A percentile compares a stretch with the other conserved stretches of the same genome.
These are phyloP conservation scores for Chloroceryle aenea DNA, from an alignment of 2,113 vertebrate species.

Conservation along the genomic window DNA sequence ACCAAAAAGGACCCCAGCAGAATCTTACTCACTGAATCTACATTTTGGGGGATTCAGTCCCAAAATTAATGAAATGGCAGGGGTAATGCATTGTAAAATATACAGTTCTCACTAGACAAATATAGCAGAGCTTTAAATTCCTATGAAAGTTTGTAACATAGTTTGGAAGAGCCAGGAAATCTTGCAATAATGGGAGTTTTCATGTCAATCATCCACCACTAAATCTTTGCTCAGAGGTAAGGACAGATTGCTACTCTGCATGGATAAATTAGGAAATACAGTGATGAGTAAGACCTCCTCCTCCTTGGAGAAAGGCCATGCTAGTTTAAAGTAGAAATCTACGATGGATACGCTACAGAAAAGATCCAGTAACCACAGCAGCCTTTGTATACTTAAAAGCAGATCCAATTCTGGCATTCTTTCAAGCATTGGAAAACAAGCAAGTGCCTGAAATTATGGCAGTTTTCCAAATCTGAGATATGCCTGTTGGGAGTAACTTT, in stretches of 20 bases:
- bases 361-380: constrained; percentile 20
- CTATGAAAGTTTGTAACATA: neutral
- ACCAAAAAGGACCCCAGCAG: neutral
- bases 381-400: constrained; percentile 54
- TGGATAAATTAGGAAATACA: neutral
- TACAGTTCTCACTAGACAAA: neutral
- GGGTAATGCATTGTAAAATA: neutral
- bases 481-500: constrained; percentile 29
- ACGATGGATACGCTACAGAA: constrained; percentile 24
- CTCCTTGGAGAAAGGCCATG: constrained; percentile 38
- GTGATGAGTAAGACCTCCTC: constrained; percentile 1
- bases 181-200: neutral
- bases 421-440: constrained; percentile 59
- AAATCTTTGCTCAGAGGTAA: neutral
- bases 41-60: neutral
- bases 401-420: constrained; percentile 42
- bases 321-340: constrained; percentile 36
- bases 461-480: constrained; percentile 35
- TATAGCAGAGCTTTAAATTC: neutral
- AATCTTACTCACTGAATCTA: neutral
- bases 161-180: neutral
- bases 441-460: constrained; percentile 34
- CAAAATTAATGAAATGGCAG: constrained; percentile 3
- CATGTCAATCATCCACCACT: neutral
- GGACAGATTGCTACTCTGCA: neutral